A percentile compares a stretch with the other conserved stretches of the same genome.
Evolutionary conservation across 1,140 invertebrate species (phyloP).

Genomic region (Scaptomyza hsui): DNA sequence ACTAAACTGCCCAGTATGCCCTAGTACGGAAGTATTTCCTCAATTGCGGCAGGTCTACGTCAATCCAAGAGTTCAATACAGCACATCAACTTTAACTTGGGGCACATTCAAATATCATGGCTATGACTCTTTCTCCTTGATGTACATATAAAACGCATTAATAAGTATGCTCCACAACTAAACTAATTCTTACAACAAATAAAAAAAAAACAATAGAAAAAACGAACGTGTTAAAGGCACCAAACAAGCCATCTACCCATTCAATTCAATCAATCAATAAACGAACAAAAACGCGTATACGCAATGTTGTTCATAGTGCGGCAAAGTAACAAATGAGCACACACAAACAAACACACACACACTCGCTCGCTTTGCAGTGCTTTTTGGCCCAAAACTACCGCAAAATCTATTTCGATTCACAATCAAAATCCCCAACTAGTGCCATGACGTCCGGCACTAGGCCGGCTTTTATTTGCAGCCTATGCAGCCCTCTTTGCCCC

Average conservation of each 20-base stretch:
- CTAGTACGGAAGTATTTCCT: too few species aligned
- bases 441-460: constrained; percentile 67
- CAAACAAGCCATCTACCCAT: too few species aligned
- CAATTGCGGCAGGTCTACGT: too few species aligned
- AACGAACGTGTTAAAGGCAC: constrained; percentile 40
- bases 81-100: too few species aligned
- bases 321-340: constrained; percentile 75
- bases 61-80: too few species aligned
- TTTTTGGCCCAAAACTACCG: constrained; percentile 71
- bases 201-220: constrained; percentile 50
- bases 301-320: constrained; percentile 67
- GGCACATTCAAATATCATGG: too few species aligned
- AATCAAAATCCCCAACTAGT: constrained; percentile 79
- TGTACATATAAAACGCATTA: too few species aligned
- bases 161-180: too few species aligned
- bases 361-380: constrained; percentile 66
- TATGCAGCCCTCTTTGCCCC: too few species aligned
- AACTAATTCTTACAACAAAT: too few species aligned
- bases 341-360: constrained; percentile 32
- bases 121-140: too few species aligned
- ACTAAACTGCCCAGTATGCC: too few species aligned
- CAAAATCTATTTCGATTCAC: constrained; percentile 83
- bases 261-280: constrained; percentile 79
- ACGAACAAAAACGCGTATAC: constrained; percentile 80
- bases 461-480: constrained; percentile 41